phyloP scores from a whole-genome alignment of 1,140 invertebrate species.

The Liolophura sinensis region DNA sequence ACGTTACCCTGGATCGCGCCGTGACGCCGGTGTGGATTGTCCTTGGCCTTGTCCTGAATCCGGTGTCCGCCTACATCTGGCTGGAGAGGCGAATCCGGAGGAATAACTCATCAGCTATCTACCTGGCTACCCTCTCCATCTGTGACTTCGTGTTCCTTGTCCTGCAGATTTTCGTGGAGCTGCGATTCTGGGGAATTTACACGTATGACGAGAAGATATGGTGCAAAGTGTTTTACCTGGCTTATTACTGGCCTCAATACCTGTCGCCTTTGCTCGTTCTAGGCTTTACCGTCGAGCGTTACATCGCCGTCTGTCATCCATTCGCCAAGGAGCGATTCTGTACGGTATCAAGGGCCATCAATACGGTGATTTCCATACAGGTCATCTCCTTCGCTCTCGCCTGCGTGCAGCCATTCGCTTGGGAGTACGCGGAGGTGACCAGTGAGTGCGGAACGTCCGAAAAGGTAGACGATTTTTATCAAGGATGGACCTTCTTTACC shows the following conservation, averaged over 20 bases:
- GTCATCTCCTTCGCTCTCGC: conserved; percentile 19
- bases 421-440: too few species aligned
- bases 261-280: conserved; percentile 57
- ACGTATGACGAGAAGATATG: conserved; percentile 29
- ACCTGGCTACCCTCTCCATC: conserved; percentile 48
- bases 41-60: conserved; percentile 49
- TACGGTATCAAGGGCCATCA: conserved; percentile 73
- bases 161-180: conserved; percentile 46
- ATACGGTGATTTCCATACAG: conserved; percentile 58
- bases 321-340: conserved; percentile 75
- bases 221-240: conserved; percentile 36
- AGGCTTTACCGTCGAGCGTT: conserved; percentile 83
- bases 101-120: conserved; percentile 50
- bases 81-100: conserved; percentile 35
- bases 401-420: conserved; percentile 7
- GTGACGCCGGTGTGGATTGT: conserved; percentile 44
- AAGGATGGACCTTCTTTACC: conserved; percentile 32
- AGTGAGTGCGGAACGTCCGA: too few species aligned
- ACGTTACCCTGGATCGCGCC: conserved; percentile 31
- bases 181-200: conserved; percentile 43
- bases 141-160: conserved; percentile 44
- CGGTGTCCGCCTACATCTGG: conserved; percentile 47
- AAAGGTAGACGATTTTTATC: too few species aligned
- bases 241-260: conserved; percentile 41
- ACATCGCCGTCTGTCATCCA: conserved; percentile 79